Evolutionary conservation across 2,113 vertebrate species (phyloP).

Genomic region (Neolamprologus cancellatus): DNA sequence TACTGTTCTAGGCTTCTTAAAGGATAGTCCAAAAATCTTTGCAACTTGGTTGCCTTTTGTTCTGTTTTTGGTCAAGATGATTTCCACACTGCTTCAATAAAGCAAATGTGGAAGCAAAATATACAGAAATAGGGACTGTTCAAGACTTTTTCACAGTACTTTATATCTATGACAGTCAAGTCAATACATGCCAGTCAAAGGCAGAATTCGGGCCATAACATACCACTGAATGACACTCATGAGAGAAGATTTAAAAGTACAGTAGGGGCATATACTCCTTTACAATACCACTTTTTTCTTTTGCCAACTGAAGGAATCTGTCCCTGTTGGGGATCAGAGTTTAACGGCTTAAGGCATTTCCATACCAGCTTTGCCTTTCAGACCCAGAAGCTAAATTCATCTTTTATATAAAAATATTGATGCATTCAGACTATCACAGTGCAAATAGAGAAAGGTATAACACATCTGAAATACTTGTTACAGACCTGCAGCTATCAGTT

Average conservation of each 20-base stretch:
- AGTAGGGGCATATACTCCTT: not conserved
- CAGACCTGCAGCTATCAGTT: not conserved
- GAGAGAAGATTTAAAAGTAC: not conserved
- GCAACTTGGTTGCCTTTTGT: not conserved
- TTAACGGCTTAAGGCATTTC: not conserved
- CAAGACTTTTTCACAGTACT: accelerated
- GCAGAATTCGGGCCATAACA: not conserved
- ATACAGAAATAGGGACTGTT: not conserved
- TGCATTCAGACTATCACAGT: not conserved
- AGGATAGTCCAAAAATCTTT: not conserved
- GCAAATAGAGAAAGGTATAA: not conserved
- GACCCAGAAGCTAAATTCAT: not conserved
- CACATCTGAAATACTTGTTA: not conserved
- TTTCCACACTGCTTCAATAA: not conserved
- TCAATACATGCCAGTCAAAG: not conserved
- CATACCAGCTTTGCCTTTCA: not conserved
- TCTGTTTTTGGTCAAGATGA: not conserved
- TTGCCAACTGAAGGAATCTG: not conserved
- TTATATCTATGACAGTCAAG: not conserved
- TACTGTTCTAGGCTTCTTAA: not conserved
- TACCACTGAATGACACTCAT: not conserved
- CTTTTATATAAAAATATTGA: not conserved
- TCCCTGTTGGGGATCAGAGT: not conserved
- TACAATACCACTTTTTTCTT: not conserved
- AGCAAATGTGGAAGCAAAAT: not conserved